These are phyloP conservation scores for Macaca mulatta DNA, from an alignment of 2,113 vertebrate species.

Conservation along the genomic window DNA sequence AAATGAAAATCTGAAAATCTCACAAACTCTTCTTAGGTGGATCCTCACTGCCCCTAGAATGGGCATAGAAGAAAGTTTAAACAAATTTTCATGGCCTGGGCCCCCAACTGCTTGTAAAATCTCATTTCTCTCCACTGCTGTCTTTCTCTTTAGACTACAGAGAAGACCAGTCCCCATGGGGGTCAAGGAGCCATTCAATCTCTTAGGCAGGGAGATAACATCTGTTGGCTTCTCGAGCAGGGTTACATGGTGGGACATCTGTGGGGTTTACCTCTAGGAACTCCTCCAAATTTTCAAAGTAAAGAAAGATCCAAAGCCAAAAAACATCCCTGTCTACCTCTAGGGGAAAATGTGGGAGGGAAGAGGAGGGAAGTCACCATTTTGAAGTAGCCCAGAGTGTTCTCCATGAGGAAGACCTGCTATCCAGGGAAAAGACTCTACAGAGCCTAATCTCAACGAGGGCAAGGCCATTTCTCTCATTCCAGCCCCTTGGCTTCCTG, in stretches of 20 bases:
- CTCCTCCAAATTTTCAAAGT: neutral
- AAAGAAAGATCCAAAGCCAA: neutral
- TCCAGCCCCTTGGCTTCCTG: neutral
- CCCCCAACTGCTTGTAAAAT: neutral
- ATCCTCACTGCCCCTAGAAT: neutral
- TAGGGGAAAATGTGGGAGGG: neutral
- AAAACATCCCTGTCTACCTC: neutral
- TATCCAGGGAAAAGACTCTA: neutral
- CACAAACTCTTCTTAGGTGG: neutral
- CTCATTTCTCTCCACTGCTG: neutral
- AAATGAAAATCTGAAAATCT: neutral
- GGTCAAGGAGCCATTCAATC: neutral
- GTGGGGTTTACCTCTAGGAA: neutral
- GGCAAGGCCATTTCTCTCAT: neutral
- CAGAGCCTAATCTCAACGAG: neutral
- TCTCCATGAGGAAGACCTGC: neutral
- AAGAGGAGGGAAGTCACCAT: neutral
- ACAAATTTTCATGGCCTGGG: neutral
- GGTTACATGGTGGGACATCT: neutral
- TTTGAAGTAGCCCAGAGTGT: neutral
- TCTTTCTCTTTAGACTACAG: neutral
- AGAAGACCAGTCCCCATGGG: neutral
- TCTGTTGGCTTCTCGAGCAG: neutral
- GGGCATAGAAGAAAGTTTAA: neutral
- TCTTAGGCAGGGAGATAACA: neutral